phyloP scores from a whole-genome alignment of 2,888 invertebrate genomes.

The Lasiommata megera region DNA sequence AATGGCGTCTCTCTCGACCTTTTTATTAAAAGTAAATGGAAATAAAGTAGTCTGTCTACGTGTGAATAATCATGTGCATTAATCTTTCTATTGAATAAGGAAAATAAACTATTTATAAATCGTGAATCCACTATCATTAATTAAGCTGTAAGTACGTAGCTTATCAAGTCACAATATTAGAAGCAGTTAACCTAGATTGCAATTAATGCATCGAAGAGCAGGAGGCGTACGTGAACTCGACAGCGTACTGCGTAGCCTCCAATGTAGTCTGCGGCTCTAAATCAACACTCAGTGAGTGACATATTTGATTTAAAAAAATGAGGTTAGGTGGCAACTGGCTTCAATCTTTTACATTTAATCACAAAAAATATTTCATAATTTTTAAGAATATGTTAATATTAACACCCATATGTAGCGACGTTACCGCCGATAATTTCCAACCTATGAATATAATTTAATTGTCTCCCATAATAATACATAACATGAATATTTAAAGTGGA shows the following conservation, averaged over 20 bases:
- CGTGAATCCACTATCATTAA: slow-evolving; percentile 31
- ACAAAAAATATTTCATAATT: no score
- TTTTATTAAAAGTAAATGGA: neutral
- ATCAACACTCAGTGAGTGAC: neutral
- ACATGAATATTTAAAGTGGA: no score
- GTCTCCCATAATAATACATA: no score
- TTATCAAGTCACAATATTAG: slow-evolving; percentile 33
- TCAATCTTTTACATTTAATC: no score
- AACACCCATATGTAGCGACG: no score
- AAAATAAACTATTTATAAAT: slow-evolving; percentile 34
- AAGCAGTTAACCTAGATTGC: slow-evolving; percentile 57
- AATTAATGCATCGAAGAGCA: slow-evolving; percentile 36
- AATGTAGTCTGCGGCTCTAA: neutral
- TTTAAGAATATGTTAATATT: no score
- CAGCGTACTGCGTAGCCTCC: slow-evolving; percentile 38
- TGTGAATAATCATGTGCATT: slow-evolving; percentile 18
- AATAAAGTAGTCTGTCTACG: slow-evolving; percentile 18
- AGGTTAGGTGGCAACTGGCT: no score
- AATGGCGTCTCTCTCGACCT: no score
- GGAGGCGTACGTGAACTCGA: slow-evolving; percentile 49
- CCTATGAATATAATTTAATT: no score
- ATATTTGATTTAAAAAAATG: no score
- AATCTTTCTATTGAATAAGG: slow-evolving; percentile 33
- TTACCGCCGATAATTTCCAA: no score
- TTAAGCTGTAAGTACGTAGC: slow-evolving; percentile 28